Base-by-base conservation (phyloP, 2,113 vertebrate genomes). In the Thinocorus orbignyianus region DNA sequence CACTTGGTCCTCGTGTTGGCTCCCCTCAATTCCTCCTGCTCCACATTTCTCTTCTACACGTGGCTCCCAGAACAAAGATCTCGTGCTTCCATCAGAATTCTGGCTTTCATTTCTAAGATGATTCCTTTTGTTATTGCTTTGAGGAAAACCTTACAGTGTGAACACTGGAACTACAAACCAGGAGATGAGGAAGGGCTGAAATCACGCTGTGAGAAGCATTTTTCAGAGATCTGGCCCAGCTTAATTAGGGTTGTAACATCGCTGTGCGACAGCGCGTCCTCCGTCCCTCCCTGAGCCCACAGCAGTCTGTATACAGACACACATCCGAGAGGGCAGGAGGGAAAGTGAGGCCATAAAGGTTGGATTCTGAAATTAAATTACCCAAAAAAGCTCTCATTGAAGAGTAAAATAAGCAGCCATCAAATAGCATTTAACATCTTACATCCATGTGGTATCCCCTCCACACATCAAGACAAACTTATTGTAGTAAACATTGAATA, bases 31-130 rank as follows among this genome's bases (percentile, higher is more conserved):
- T 14, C 77, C n/a, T 8, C 76, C 55, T 10, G 0, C 10, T 28
- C 80, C 88, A 28, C 1, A 0, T 8, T 0, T 17, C 7, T 6
- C 42, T 15, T 0, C 3, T 0, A 3, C 0, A 5, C 1, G 1
- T 1, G 1, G 8, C 74, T 58, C 54, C 62, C 52, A 35, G 23
- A 46, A 17, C 0, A 35, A 31, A 1, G 48, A 2, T 23, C 84
- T 42, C 31, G 54, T 1, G 11, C 41, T n/a, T 26, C 6, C 0
- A 0, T 7, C 57, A 49, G 51, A 33, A 44, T 33, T 11, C 28
- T 16, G 2, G 17, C 3, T 15, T 28, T 44, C 12, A 9, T 16
- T 68, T 35, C 37, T 4, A 17, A 22, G 22, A 13, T 2, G 7
- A 9, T 30, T 33, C 57, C 33, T 73, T 23, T n/a, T 28, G 4